Evolutionary conservation across 2,113 vertebrate genomes (phyloP).

Genomic region (human): GRCh38 chr3:63111001-63111500

Average conservation of each 20-base stretch:
- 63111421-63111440: neutral
- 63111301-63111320: neutral
- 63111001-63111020: neutral
- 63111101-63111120: neutral
- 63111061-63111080: neutral
- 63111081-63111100: neutral
- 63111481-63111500: neutral
- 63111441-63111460: neutral
- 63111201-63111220: neutral
- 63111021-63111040: neutral
- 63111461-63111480: neutral
- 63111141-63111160: neutral
- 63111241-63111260: neutral
- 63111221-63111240: neutral
- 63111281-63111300: neutral
- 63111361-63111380: neutral
- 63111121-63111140: neutral
- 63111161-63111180: neutral
- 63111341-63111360: neutral
- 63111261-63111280: neutral
- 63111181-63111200: neutral
- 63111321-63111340: neutral
- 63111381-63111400: neutral
- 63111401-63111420: neutral
- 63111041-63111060: neutral